Percentiles rank a stretch among this genome's conserved stretches.
phyloP scores from a whole-genome alignment of 1,140 invertebrate genomes.

The Oncopodura yosiiana region DNA sequence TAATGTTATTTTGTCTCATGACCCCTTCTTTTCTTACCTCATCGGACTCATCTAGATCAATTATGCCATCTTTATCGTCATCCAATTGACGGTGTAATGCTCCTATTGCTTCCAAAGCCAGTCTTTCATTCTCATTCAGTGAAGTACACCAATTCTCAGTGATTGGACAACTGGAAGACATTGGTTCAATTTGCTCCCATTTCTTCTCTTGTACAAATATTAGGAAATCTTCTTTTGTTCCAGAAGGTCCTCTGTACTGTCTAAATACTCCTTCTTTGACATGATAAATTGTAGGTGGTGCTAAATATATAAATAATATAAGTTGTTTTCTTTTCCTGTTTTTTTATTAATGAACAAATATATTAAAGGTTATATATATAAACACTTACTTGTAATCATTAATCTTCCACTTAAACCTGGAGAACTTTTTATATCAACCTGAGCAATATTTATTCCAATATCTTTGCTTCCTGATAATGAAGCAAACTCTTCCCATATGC shows the following conservation, averaged over 20 bases:
- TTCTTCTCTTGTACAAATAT: slow-evolving; percentile 78
- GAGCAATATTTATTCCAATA: slow-evolving; percentile 73
- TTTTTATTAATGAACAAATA: no score
- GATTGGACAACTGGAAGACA: slow-evolving; percentile 55
- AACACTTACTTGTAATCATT: slow-evolving; percentile 85
- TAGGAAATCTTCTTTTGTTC: slow-evolving; percentile 77
- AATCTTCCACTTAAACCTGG: slow-evolving; percentile 90
- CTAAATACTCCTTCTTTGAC: slow-evolving; percentile 90
- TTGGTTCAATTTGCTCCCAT: slow-evolving; percentile 75
- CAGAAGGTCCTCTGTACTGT: slow-evolving; percentile 79
- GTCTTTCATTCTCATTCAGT: slow-evolving; percentile 61
- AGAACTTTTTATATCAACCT: slow-evolving; percentile 82
- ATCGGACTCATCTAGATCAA: slow-evolving; percentile 87
- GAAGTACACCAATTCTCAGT: slow-evolving; percentile 58
- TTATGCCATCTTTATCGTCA: slow-evolving; percentile 88
- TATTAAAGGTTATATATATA: no score
- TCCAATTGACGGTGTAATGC: slow-evolving; percentile 79
- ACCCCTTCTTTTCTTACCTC: slow-evolving; percentile 75
- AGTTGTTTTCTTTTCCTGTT: no score
- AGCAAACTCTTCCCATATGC: slow-evolving; percentile 80
- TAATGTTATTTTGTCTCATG: no score
- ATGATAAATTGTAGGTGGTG: slow-evolving; percentile 31
- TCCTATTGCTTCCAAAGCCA: slow-evolving; percentile 77
- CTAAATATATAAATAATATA: not conserved
- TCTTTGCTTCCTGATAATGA: slow-evolving; percentile 63